These are phyloP conservation scores for Ectemnius lituratus DNA, from an alignment of 2,888 invertebrate genomes.

Conservation along the genomic window DNA sequence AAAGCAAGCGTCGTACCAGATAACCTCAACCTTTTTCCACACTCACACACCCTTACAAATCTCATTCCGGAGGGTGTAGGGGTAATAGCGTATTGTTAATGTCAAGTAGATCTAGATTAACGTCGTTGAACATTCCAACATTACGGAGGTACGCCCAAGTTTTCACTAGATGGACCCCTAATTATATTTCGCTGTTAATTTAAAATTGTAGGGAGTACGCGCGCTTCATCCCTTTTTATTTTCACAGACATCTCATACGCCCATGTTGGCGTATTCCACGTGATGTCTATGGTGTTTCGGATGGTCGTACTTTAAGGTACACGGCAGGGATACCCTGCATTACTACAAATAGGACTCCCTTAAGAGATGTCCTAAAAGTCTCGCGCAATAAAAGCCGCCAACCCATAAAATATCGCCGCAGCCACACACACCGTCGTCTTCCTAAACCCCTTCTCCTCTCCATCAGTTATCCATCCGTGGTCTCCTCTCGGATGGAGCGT, in stretches of 20 bases:
- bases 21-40: not conserved
- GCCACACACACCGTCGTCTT: conserved; percentile 2
- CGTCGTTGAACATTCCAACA: too few species aligned
- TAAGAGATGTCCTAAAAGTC: conserved; percentile 63
- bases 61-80: not conserved
- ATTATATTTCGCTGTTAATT: too few species aligned
- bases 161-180: too few species aligned
- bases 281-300: not conserved
- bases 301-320: not conserved
- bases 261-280: not conserved
- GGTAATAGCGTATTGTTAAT: conserved; percentile 4
- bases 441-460: conserved; percentile 23
- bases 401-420: conserved; percentile 57
- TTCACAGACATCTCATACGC: too few species aligned
- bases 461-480: conserved; percentile 59
- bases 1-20: not conserved
- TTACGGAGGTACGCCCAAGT: not conserved
- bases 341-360: conserved; percentile 54
- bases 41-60: not conserved
- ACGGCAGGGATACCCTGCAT: conserved; percentile 36
- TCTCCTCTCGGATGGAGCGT: conserved; percentile 51
- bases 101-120: not conserved
- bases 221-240: too few species aligned
- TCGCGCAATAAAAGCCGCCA: conserved; percentile 56
- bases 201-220: too few species aligned